A percentile compares a stretch with the other conserved stretches of the same genome.
Conservation (phyloP, 2,797 vertebrate genomes). For the Acropternis orthonyx region DNA sequence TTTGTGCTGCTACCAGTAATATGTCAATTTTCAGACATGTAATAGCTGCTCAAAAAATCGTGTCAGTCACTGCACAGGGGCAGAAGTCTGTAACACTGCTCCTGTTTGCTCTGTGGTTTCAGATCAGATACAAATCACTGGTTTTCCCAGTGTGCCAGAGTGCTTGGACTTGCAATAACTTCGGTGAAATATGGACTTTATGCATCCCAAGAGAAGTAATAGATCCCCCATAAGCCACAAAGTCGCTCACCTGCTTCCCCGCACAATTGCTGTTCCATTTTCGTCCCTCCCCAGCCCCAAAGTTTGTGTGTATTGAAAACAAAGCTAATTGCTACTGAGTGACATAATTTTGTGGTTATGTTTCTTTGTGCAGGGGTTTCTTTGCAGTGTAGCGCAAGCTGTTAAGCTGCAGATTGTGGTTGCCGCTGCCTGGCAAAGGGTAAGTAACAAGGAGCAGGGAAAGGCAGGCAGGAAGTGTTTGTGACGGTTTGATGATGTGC, state of each 20-base stretch:
- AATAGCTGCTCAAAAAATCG: background rate
- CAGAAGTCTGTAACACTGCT: background rate
- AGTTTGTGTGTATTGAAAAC: constrained; percentile 2
- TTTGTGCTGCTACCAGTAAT: constrained; percentile 34
- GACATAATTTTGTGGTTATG: constrained; percentile 13
- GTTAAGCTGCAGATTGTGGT: background rate
- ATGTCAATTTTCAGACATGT: constrained; percentile 8
- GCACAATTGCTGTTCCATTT: background rate
- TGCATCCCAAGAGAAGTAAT: background rate
- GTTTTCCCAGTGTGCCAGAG: background rate
- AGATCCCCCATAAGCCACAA: background rate
- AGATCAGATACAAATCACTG: background rate
- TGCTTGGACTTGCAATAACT: background rate
- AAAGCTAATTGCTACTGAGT: constrained; percentile 48
- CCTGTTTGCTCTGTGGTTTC: background rate
- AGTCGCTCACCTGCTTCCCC: background rate
- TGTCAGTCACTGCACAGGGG: background rate
- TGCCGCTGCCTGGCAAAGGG: background rate
- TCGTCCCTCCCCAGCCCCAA: background rate
- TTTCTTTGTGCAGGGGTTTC: background rate
- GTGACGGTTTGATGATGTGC: constrained; percentile 21
- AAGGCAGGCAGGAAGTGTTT: background rate
- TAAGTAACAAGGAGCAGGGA: background rate
- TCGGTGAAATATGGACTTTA: background rate
- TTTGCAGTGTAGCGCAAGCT: background rate